phyloP scores from a whole-genome alignment of 23 tunicate genomes.

The Trididemnum miniatum region DNA sequence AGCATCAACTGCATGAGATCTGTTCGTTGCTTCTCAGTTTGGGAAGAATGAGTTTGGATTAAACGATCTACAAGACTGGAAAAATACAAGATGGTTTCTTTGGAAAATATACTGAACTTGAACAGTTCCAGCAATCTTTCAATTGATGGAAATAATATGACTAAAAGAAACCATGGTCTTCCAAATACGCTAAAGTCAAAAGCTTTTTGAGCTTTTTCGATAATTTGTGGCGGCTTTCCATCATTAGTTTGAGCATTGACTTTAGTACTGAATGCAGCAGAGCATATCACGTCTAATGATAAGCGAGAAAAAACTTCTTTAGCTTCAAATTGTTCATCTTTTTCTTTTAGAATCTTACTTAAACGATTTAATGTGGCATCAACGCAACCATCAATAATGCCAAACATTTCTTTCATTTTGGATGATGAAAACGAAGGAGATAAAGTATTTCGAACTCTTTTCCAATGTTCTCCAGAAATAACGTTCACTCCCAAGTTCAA shows the following conservation, averaged over 20 bases:
- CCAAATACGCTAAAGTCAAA: conserved; percentile 37
- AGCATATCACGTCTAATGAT: conserved; percentile 68
- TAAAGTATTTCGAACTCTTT: conserved; percentile 51
- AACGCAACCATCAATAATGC: conserved; percentile 53
- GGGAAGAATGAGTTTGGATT: conserved; percentile 13
- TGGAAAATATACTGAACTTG: conserved; percentile 33
- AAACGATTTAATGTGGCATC: conserved; percentile 33
- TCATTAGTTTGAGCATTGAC: conserved; percentile 41
- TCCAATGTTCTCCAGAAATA: conserved; percentile 78
- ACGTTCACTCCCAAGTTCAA: conserved; percentile 49
- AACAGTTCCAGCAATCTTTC: conserved; percentile 39
- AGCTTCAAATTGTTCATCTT: conserved; percentile 50
- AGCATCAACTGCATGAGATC: conserved; percentile 80
- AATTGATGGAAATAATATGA: conserved; percentile 45
- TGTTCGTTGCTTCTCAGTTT: not conserved
- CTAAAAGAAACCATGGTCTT: conserved; percentile 27
- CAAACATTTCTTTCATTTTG: conserved; percentile 74
- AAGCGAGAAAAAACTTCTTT: conserved; percentile 39
- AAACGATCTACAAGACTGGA: conserved; percentile 27
- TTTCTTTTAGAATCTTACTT: conserved; percentile 2
- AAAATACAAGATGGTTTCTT: conserved; percentile 30
- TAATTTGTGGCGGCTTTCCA: conserved; percentile 1
- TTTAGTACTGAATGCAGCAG: conserved; percentile 86
- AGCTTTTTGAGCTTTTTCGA: conserved; percentile 28
- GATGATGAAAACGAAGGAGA: conserved; percentile 70